phyloP scores from a whole-genome alignment of 1,140 invertebrate species.

The Cydia amplana region DNA sequence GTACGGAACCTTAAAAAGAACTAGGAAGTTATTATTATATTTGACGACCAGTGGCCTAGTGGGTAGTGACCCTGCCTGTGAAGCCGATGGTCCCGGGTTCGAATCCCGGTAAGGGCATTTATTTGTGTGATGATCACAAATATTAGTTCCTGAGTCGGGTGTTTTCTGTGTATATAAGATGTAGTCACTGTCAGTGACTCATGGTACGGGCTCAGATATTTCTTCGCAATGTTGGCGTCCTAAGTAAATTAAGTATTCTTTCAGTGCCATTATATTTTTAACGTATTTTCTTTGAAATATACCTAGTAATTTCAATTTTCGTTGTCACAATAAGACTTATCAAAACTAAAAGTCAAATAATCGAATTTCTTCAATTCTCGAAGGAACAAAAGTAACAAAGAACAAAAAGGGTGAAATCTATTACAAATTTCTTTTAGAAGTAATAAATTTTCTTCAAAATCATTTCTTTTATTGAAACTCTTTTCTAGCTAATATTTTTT shows the following conservation, averaged over 20 bases:
- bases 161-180: no score
- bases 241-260: not conserved
- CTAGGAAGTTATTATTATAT: no score
- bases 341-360: slow-evolving; percentile 12
- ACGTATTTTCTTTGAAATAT: not conserved
- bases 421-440: not conserved
- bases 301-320: not conserved
- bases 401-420: slow-evolving; percentile 11
- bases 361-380: slow-evolving; percentile 14
- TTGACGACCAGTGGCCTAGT: no score
- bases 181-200: no score
- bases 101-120: no score
- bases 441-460: not conserved
- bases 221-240: no score
- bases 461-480: not conserved
- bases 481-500: slow-evolving; percentile 19
- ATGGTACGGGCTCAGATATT: no score
- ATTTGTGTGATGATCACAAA: no score
- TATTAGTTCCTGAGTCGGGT: no score
- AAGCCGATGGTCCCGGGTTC: no score
- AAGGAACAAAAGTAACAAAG: not conserved
- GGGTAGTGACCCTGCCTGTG: no score
- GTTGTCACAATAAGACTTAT: not conserved
- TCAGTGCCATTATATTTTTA: not conserved
- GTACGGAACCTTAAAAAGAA: no score